Evolutionary conservation across 2,797 vertebrate species (phyloP).

Genomic region (Karalla daura): DNA sequence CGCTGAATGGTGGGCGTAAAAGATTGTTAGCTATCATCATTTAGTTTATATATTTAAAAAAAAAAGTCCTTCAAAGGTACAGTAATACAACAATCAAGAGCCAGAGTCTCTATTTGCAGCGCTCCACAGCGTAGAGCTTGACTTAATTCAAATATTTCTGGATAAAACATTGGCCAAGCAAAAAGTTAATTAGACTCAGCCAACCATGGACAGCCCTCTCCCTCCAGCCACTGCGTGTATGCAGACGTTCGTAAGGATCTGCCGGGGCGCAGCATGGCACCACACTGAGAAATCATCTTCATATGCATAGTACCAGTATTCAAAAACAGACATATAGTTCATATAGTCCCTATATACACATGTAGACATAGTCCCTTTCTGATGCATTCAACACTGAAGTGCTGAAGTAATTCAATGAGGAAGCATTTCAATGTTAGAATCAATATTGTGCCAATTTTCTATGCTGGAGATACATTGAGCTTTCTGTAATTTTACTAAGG

Average conservation of each 20-base stretch:
- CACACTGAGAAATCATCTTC: slow-evolving; percentile 64
- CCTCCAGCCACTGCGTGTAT: slow-evolving; percentile 16
- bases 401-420: slow-evolving; percentile 68
- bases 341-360: no score
- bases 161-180: slow-evolving; percentile 5
- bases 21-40: neutral
- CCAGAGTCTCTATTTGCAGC: neutral
- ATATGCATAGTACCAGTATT: slow-evolving; percentile 84
- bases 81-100: slow-evolving; percentile 22
- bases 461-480: slow-evolving; percentile 45
- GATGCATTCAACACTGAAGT: slow-evolving; percentile 70
- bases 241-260: slow-evolving; percentile 45
- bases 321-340: slow-evolving; percentile 63
- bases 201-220: slow-evolving; percentile 25
- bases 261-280: slow-evolving; percentile 66
- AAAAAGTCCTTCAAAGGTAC: slow-evolving; percentile 4
- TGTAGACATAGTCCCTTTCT: slow-evolving; percentile 70
- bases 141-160: slow-evolving; percentile 15
- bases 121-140: neutral
- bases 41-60: neutral
- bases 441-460: slow-evolving; percentile 36
- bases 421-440: slow-evolving; percentile 70
- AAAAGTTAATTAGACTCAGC: slow-evolving; percentile 12
- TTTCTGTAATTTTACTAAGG: slow-evolving; percentile 42
- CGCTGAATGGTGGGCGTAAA: neutral